Conservation (phyloP, 1,140 invertebrate genomes). For the Grapholita molesta region DNA sequence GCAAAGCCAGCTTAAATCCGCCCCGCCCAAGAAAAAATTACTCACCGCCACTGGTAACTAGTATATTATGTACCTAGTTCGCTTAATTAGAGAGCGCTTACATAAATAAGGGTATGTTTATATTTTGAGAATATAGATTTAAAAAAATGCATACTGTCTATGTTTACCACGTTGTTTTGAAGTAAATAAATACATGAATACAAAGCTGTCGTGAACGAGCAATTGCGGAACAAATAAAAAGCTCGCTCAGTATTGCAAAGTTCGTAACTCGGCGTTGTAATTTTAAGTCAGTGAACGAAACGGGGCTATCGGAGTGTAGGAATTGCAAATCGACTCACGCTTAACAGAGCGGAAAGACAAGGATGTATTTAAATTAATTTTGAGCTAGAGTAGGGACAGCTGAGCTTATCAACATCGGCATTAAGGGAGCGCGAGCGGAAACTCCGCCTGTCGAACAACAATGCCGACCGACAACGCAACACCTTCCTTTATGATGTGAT, state of each 20-base stretch:
- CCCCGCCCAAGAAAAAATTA: no score
- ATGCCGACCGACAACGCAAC: slow-evolving; percentile 2
- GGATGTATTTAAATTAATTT: slow-evolving; percentile 64
- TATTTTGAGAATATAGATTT: no score
- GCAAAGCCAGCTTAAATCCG: no score
- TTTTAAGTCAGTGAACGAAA: slow-evolving; percentile 59
- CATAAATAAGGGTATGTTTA: no score
- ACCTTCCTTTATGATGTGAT: slow-evolving; percentile 9
- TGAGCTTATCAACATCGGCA: slow-evolving; percentile 12
- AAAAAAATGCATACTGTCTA: neutral
- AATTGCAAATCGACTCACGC: slow-evolving; percentile 63
- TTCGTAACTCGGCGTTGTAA: slow-evolving; percentile 52
- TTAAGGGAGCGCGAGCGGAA: slow-evolving; percentile 10
- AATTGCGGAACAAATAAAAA: slow-evolving; percentile 52
- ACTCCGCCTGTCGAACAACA: slow-evolving; percentile 9
- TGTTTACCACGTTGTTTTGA: neutral
- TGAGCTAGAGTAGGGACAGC: slow-evolving; percentile 32
- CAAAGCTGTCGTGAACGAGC: slow-evolving; percentile 37
- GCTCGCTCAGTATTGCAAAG: slow-evolving; percentile 45
- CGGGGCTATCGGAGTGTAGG: slow-evolving; percentile 49
- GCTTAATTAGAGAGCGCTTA: no score
- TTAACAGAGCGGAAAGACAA: slow-evolving; percentile 52
- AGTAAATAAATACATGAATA: slow-evolving; percentile 40
- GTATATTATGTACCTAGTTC: no score
- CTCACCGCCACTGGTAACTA: no score